Evolutionary conservation across 2,888 invertebrate species (phyloP).

Genomic region (Carcina quercana): DNA sequence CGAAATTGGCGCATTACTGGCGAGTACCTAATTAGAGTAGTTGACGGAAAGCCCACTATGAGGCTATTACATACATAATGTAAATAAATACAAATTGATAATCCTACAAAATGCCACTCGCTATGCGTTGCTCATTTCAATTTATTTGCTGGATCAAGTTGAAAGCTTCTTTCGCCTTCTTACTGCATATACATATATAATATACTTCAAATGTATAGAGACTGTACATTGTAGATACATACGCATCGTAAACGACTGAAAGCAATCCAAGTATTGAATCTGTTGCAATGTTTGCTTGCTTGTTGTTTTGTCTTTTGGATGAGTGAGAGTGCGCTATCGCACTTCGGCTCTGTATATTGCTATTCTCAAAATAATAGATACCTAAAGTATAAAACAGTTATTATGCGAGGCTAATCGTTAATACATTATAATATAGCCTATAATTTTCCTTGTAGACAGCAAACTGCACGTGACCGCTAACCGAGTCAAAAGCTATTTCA

Average conservation of each 20-base stretch:
- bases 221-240: neutral
- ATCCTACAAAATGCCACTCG: constrained; percentile 49
- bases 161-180: constrained; percentile 20
- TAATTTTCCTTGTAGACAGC: no score
- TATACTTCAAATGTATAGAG: no score
- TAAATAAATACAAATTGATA: constrained; percentile 56
- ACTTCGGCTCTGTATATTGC: no score
- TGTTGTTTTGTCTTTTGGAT: constrained; percentile 33
- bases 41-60: constrained; percentile 55
- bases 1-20: constrained; percentile 74
- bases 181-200: no score
- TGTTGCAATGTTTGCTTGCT: constrained; percentile 40
- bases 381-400: no score
- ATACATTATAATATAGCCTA: no score
- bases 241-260: constrained; percentile 39
- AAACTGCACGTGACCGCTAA: no score
- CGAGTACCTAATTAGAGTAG: constrained; percentile 74
- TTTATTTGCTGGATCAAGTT: constrained; percentile 30
- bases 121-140: constrained; percentile 55
- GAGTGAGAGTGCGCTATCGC: constrained; percentile 11
- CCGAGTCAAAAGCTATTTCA: constrained; percentile 20
- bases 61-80: constrained; percentile 58
- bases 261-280: constrained; percentile 27
- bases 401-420: no score
- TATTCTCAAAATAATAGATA: constrained; percentile 18